Percentiles rank a stretch among this genome's conserved stretches.
These are phyloP conservation scores for Polyommatus icarus DNA, from an alignment of 2,888 invertebrate genomes.

Conservation along the genomic window DNA sequence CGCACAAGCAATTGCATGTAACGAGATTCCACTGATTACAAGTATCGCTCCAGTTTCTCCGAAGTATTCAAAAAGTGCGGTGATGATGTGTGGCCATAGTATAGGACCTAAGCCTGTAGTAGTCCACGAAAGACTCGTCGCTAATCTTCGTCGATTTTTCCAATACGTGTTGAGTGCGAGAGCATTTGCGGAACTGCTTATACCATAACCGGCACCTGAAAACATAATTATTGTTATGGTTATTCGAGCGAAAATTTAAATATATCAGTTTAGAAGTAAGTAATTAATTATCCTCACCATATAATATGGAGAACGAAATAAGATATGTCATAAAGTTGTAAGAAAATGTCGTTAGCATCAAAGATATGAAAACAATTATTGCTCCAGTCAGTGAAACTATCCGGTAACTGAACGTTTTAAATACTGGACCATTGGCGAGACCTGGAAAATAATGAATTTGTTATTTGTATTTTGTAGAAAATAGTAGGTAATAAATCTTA, in stretches of 20 bases:
- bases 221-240: slow-evolving; percentile 35
- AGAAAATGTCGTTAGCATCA: slow-evolving; percentile 82
- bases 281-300: slow-evolving; percentile 75
- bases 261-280: neutral
- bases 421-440: slow-evolving; percentile 85
- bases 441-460: slow-evolving; percentile 66
- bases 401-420: slow-evolving; percentile 84
- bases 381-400: slow-evolving; percentile 84
- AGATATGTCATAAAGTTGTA: slow-evolving; percentile 83
- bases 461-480: neutral
- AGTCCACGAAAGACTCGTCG: slow-evolving; percentile 86
- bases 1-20: slow-evolving; percentile 84
- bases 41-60: slow-evolving; percentile 84
- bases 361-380: slow-evolving; percentile 78
- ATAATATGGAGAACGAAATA: slow-evolving; percentile 83
- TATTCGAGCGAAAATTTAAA: neutral
- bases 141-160: slow-evolving; percentile 84
- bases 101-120: slow-evolving; percentile 87
- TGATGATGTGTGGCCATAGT: slow-evolving; percentile 86
- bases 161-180: slow-evolving; percentile 88
- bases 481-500: neutral
- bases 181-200: slow-evolving; percentile 85
- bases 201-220: slow-evolving; percentile 83
- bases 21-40: slow-evolving; percentile 83
- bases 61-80: slow-evolving; percentile 80